These are phyloP conservation scores for Agrotis segetum DNA, from an alignment of 2,888 invertebrate species.

Conservation along the genomic window DNA sequence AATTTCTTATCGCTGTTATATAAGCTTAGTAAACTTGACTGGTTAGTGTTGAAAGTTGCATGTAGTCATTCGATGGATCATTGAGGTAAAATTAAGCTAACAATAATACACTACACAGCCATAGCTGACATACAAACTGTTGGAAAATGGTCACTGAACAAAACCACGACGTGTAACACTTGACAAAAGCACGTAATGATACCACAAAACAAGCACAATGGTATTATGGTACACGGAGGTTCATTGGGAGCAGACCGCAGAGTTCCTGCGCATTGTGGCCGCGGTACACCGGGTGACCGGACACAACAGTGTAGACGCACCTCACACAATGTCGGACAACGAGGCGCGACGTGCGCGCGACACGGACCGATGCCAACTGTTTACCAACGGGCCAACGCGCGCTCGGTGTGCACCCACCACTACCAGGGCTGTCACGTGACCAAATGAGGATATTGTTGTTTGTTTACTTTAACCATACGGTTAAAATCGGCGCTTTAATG, in stretches of 20 bases:
- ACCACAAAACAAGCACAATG: conserved; percentile 69
- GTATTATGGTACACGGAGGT: conserved; percentile 56
- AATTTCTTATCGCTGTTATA: conserved; percentile 66
- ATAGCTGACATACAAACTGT: conserved; percentile 49
- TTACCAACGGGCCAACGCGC: conserved; percentile 75
- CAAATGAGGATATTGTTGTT: conserved; percentile 45
- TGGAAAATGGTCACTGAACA: conserved; percentile 66
- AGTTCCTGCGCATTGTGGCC: conserved; percentile 85
- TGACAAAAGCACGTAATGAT: conserved; percentile 69
- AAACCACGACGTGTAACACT: conserved; percentile 68
- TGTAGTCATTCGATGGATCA: conserved; percentile 56
- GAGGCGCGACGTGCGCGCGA: conserved; percentile 78
- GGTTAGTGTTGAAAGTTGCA: conserved; percentile 46
- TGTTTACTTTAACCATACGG: conserved; percentile 47
- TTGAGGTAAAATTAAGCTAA: conserved; percentile 44
- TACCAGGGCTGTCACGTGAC: conserved; percentile 69
- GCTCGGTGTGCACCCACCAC: conserved; percentile 78
- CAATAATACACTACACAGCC: conserved; percentile 27
- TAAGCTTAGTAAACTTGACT: conserved; percentile 68
- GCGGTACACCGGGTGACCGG: conserved; percentile 44
- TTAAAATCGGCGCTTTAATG: conserved; percentile 23
- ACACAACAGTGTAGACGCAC: conserved; percentile 58
- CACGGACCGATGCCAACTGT: conserved; percentile 81
- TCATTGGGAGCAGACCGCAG: conserved; percentile 77
- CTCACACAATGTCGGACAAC: conserved; percentile 55